Evolutionary conservation across 2,113 vertebrate genomes (phyloP).

Genomic region (Progne subis): DNA sequence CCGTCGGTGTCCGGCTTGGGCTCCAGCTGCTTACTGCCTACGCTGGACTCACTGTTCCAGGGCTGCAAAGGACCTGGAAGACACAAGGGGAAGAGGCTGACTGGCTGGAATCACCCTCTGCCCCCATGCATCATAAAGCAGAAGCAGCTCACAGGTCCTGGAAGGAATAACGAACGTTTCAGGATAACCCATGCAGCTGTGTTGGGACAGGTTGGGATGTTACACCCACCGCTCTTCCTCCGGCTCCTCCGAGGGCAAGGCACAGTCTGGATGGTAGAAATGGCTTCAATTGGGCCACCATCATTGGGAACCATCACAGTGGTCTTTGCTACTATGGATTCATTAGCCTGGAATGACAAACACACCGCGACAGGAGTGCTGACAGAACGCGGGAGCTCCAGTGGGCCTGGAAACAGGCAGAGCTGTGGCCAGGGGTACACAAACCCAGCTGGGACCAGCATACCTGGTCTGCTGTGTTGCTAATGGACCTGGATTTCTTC

Average conservation of each 20-base stretch:
- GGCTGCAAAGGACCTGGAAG: slow-evolving; percentile 81
- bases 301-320: slow-evolving; percentile 88
- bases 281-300: slow-evolving; percentile 91
- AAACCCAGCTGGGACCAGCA: neutral
- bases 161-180: accelerated
- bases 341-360: slow-evolving; percentile 80
- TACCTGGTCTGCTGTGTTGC: slow-evolving; percentile 82
- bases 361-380: neutral
- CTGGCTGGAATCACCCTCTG: neutral
- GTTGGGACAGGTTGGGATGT: neutral
- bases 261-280: slow-evolving; percentile 91
- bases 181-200: accelerated
- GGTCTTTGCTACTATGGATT: slow-evolving; percentile 93
- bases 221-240: slow-evolving; percentile 83
- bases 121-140: neutral
- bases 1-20: slow-evolving; percentile 51
- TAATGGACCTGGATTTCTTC: slow-evolving; percentile 89
- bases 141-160: neutral
- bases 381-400: too few species aligned
- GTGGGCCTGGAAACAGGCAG: neutral
- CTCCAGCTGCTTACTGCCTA: slow-evolving; percentile 76
- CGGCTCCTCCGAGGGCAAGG: slow-evolving; percentile 84
- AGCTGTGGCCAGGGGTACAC: accelerated
- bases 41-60: slow-evolving; percentile 85
- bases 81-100: neutral